A percentile compares a stretch with the other conserved stretches of the same genome.
phyloP scores from a whole-genome alignment of 2,888 invertebrate genomes.

The Lepeophtheirus nordmannii region DNA sequence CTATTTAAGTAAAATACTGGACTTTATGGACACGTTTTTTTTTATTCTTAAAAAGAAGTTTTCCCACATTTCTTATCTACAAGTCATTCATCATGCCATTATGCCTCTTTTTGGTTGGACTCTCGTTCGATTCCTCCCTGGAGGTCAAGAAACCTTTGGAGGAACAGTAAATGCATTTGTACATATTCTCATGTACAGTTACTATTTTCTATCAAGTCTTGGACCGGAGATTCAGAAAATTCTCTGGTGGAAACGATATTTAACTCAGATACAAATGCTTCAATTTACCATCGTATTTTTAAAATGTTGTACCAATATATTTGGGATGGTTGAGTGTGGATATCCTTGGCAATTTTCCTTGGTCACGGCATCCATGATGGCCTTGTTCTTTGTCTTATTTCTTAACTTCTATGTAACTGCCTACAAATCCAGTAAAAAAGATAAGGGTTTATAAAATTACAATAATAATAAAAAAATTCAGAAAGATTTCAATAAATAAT shows the following conservation, averaged over 20 bases:
- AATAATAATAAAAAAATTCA: too few relatives aligned
- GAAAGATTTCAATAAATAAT: too few relatives aligned
- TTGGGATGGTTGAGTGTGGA: slow-evolving; percentile 19
- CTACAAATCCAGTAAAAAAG: slow-evolving; percentile 1
- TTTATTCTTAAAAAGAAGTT: slow-evolving; percentile 19
- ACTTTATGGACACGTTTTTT: slow-evolving; percentile 24
- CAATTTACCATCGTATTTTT: slow-evolving; percentile 18
- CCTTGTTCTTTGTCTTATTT: slow-evolving; percentile 4
- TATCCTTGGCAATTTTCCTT: slow-evolving; percentile 14
- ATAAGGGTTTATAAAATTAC: too few relatives aligned
- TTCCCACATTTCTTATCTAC: slow-evolving; percentile 17
- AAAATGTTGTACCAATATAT: slow-evolving; percentile 2
- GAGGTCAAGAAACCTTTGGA: slow-evolving; percentile 92
- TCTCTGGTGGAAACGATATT: slow-evolving; percentile 93
- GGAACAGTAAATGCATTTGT: slow-evolving; percentile 82
- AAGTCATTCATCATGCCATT: slow-evolving; percentile 21
- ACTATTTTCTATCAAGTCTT: slow-evolving; percentile 86
- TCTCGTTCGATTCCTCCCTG: slow-evolving; percentile 64
- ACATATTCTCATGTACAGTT: slow-evolving; percentile 90
- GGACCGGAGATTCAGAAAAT: slow-evolving; percentile 70
- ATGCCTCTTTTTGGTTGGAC: slow-evolving; percentile 35
- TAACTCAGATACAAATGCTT: slow-evolving; percentile 90
- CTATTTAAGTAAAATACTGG: slow-evolving; percentile 16
- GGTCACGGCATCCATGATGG: background rate
- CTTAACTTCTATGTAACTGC: background rate